phyloP scores from a whole-genome alignment of 2,113 vertebrate species.

The Otus sunia region DNA sequence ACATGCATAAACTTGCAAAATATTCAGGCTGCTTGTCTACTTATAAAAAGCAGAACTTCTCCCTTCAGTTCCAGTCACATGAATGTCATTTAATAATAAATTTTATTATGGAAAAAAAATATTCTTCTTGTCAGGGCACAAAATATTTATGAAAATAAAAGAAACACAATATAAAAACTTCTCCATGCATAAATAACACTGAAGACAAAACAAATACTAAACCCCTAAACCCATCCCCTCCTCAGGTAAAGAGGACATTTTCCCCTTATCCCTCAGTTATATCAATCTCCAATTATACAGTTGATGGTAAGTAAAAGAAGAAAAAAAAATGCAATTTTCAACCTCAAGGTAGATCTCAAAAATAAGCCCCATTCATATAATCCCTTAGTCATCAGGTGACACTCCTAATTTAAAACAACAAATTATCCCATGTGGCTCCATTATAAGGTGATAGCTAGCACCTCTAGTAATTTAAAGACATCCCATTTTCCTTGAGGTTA shows the following conservation, averaged over 20 bases:
- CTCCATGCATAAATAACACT: not conserved
- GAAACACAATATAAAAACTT: not conserved
- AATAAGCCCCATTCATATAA: not conserved
- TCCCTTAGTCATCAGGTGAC: not conserved
- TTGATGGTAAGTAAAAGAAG: not conserved
- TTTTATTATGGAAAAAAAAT: not conserved
- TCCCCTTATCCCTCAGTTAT: not conserved
- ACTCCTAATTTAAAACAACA: conserved; percentile 10
- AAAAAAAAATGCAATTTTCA: not conserved
- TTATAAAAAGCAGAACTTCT: conserved; percentile 10
- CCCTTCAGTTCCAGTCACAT: not conserved
- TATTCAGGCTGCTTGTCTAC: not conserved
- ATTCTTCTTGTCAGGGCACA: not conserved
- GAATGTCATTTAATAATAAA: not conserved
- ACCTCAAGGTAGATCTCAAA: not conserved
- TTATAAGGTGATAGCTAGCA: conserved; percentile 17
- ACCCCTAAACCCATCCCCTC: not conserved
- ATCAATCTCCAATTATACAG: not conserved
- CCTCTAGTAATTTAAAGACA: conserved; percentile 32
- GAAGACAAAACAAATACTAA: not conserved
- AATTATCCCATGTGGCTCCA: not conserved
- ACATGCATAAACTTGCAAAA: conserved; percentile 1
- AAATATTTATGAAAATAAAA: not conserved
- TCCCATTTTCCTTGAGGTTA: conserved; percentile 56
- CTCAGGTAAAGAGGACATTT: not conserved